These are phyloP conservation scores for Hyla sarda DNA, from an alignment of 2,113 vertebrate genomes.

Conservation along the genomic window DNA sequence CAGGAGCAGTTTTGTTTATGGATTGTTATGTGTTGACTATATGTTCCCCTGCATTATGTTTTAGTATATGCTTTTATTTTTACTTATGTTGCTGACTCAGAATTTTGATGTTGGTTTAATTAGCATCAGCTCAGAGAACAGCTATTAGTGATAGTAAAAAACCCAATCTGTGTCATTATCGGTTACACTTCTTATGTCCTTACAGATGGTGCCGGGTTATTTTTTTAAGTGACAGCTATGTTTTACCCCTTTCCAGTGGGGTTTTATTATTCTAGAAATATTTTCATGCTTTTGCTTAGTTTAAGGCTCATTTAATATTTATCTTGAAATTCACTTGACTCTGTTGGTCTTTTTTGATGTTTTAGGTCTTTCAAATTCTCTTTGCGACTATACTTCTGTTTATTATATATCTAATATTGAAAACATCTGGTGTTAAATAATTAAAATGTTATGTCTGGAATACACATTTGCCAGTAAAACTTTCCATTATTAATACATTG, in stretches of 20 bases:
- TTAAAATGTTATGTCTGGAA: neutral
- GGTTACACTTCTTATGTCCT: conserved; percentile 30
- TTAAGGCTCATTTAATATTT: neutral
- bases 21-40: conserved; percentile 33
- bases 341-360: neutral
- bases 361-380: neutral
- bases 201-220: conserved; percentile 46
- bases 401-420: conserved; percentile 12
- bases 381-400: neutral
- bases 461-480: neutral
- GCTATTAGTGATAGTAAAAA: conserved; percentile 43
- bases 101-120: conserved; percentile 39
- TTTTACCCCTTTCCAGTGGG: neutral
- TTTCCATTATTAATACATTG: neutral
- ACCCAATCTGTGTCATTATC: conserved; percentile 47
- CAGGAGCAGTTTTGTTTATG: conserved; percentile 53
- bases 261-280: conserved; percentile 11
- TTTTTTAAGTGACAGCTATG: conserved; percentile 15
- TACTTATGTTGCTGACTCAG: conserved; percentile 35
- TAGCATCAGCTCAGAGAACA: conserved; percentile 23
- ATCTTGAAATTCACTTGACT: neutral
- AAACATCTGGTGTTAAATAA: conserved; percentile 23
- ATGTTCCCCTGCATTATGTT: conserved; percentile 19
- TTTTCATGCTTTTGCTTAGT: conserved; percentile 17
- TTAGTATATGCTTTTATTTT: conserved; percentile 40